Evolutionary conservation across 1,140 invertebrate species (phyloP), one percentile per base, ranked within the genome.

Genomic region (Patella vulgata): DNA sequence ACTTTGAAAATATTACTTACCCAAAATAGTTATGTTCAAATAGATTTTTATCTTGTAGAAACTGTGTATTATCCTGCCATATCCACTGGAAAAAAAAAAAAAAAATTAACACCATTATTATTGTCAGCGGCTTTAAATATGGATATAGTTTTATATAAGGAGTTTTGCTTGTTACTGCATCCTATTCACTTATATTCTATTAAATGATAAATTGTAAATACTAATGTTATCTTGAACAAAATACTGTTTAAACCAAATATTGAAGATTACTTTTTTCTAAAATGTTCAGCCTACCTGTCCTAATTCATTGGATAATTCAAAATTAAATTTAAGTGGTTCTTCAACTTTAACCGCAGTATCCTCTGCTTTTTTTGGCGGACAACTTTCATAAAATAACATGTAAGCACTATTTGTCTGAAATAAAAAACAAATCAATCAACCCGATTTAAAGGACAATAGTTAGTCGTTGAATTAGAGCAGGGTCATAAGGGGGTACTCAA

Each of bases 1-100:
- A n/a, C n/a, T n/a, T n/a, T n/a, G n/a, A n/a, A n/a, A n/a, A 44
- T 28, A 36, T 9, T 23, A 87, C 89, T 88, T 81, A 93, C 91
- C 92, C 92, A 82, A 95, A 97, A 78, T 97, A 97, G 0, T 92
- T 93, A 78, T 96, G 94, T 73, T 97, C 94, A 77, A 97, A 96
- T 71, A 97, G 94, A 83, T 95, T 96, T 81, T 95, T 95, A 82
- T 97, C 95, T 75, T 94, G 92, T 43, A 97, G 86, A 78, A 97
- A 97, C 75, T 95, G 92, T 88, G 93, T 94, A 77, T 97, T 97
- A 82, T 97, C 95, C 72, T 95, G 90, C 94, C 94, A 97, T 59
- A 97, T 84, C 80, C 81, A 83, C 77, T 84, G 71, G 9, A 78
- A 71, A 59, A 56, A 55, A 44, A 63, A 44, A 33, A 40, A 40